Conservation (phyloP, 2,113 vertebrate species). For the Pycnonotus jocosus region DNA sequence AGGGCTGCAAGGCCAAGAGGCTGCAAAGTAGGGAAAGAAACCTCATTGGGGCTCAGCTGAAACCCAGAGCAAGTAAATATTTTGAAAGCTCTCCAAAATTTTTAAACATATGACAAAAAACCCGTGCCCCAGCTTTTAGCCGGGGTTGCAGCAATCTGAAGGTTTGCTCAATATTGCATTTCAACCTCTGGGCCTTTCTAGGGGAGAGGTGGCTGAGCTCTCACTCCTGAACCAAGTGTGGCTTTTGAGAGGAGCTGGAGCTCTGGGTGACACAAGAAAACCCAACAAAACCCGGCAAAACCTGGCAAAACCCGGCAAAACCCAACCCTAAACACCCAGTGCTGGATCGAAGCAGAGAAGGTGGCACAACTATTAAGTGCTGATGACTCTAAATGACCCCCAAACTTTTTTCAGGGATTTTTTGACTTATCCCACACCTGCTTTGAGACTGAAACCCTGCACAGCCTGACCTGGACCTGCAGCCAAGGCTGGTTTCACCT, state of each 20-base stretch:
- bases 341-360: neutral
- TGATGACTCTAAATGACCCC: neutral
- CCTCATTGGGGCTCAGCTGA: neutral
- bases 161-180: slow-evolving; percentile 13
- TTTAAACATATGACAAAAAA: neutral
- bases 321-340: fast-evolving
- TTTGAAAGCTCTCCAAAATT: neutral
- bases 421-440: neutral
- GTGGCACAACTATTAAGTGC: neutral
- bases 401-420: fast-evolving
- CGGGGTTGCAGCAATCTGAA: neutral
- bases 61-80: neutral
- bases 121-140: neutral
- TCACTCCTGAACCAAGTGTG: neutral
- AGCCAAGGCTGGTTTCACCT: neutral
- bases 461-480: fast-evolving
- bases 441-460: neutral
- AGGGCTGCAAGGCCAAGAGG: neutral
- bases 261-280: neutral
- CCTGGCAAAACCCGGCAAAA: too few relatives aligned
- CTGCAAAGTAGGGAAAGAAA: neutral
- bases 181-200: neutral
- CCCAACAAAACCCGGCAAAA: too few relatives aligned
- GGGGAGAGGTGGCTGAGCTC: neutral
- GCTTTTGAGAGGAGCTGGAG: neutral